These are phyloP conservation scores for Armadillidium nasatum DNA, from an alignment of 1,140 invertebrate genomes.

Conservation along the genomic window DNA sequence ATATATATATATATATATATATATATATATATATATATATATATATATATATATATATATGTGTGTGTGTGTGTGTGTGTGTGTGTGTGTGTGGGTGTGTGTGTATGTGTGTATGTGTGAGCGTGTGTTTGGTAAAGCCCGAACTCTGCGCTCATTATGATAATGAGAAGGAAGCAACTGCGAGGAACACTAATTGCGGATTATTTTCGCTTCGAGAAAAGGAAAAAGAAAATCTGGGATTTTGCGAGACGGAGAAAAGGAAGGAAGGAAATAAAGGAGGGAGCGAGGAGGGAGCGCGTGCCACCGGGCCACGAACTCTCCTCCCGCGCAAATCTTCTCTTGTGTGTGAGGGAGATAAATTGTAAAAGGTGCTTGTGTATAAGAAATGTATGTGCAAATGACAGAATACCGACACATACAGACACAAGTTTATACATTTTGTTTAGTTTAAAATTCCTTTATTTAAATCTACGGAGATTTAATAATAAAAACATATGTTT, in stretches of 20 bases:
- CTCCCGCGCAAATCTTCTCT: no score
- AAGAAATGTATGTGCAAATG: no score
- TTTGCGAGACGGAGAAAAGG: background rate
- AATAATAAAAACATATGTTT: background rate
- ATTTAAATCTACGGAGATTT: background rate
- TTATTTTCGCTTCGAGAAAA: background rate
- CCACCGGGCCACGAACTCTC: no score
- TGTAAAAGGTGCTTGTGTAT: no score
- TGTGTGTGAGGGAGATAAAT: no score
- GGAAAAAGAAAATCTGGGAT: background rate
- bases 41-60: slow-evolving; percentile 11
- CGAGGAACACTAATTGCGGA: slow-evolving; percentile 5
- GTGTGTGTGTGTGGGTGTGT: background rate
- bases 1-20: slow-evolving; percentile 15
- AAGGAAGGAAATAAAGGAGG: no score
- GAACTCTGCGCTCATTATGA: background rate
- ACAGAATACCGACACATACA: no score
- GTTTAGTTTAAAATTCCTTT: background rate
- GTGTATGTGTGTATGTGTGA: background rate
- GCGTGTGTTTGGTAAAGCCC: no score
- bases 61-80: background rate
- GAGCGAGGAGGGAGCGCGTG: no score
- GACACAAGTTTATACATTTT: background rate
- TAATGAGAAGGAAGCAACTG: slow-evolving; percentile 6
- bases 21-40: slow-evolving; percentile 6